Base-by-base conservation (phyloP, 2,888 invertebrate genomes). In the Trimorus sp. region DNA sequence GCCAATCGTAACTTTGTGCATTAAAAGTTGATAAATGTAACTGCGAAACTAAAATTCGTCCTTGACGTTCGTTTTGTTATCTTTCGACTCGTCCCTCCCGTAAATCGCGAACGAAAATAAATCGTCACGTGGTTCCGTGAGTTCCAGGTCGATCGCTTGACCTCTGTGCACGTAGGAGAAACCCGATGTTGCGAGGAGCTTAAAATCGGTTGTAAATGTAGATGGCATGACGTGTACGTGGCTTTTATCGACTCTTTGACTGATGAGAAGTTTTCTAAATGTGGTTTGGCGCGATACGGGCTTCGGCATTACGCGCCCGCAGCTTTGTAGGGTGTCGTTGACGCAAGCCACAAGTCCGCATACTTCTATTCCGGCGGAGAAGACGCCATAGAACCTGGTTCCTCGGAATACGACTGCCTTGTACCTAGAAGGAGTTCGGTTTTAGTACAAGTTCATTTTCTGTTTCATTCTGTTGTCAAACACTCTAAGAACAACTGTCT, bases 331-430 rank as follows among this genome's bases (percentile, higher is more conserved):
- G 26, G 48, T 7, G 59, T 16, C 15, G 49, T 82, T 60, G 1
- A 26, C 45, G 3, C 84, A 85, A 58, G 71, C 48, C 26, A 84
- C 65, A 51, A 84, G 49, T 14, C 81, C 82, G 16, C 84, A 84
- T 15, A 73, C 48, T 75, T 71, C 69, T n/a, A 78, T 45, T 38
- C 84, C 82, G 7, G 81, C 85, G 1, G 84, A 86, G 0, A 59
- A 68, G 7, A 48, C 58, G 5, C 66, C 75, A 2, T 40, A 66
- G 6, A 14, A 26, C 40, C 75, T 56, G 15, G 79, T 59, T 0
- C 91, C 92, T 56, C 89, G 86, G 79, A 87, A 91, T 58, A 86
- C 89, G 0, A 89, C 70, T 5, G 92, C 83, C 26, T 88, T 89
- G 68, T 92, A 92, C n/a, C 80, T 81, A n/a, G 48, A 75, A 63